Evolutionary conservation across 2,888 invertebrate genomes (phyloP).

Genomic region (Chesias legatella): DNA sequence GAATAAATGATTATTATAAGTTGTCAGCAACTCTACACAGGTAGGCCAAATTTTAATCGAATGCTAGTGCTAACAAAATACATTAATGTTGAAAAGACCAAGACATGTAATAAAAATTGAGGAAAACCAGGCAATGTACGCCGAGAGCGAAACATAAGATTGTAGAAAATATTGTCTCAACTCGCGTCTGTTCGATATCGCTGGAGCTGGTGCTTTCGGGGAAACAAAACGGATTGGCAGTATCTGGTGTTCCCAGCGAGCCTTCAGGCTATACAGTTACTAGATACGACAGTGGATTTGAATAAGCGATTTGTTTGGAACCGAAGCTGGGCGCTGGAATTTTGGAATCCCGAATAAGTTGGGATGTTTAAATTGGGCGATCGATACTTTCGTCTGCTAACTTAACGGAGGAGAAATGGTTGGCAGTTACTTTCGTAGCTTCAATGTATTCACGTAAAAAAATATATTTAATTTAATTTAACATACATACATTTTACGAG

Average conservation of each 20-base stretch:
- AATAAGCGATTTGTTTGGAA: slow-evolving; percentile 31
- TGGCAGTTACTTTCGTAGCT: no score
- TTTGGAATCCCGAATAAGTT: slow-evolving; percentile 20
- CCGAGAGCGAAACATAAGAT: slow-evolving; percentile 11
- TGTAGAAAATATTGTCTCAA: slow-evolving; percentile 26
- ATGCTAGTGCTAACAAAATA: no score
- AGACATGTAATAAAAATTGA: no score
- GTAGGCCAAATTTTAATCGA: no score
- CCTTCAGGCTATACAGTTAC: slow-evolving; percentile 35
- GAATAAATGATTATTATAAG: no score
- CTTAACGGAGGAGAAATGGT: no score
- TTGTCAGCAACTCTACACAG: no score
- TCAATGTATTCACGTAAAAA: no score
- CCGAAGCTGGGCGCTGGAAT: slow-evolving; percentile 18
- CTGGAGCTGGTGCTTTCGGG: slow-evolving; percentile 36
- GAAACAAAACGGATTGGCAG: slow-evolving; percentile 67
- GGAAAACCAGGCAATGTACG: no score
- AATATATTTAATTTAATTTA: no score
- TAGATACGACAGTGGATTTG: slow-evolving; percentile 41
- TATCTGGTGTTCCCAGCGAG: slow-evolving; percentile 45
- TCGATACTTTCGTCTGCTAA: background rate
- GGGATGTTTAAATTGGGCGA: slow-evolving; percentile 11
- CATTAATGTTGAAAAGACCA: no score
- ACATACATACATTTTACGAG: no score
- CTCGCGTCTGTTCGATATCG: slow-evolving; percentile 34